Percentiles rank a stretch among this genome's conserved stretches.
phyloP scores from a whole-genome alignment of 2,113 vertebrate species.

The Columba livia region DNA sequence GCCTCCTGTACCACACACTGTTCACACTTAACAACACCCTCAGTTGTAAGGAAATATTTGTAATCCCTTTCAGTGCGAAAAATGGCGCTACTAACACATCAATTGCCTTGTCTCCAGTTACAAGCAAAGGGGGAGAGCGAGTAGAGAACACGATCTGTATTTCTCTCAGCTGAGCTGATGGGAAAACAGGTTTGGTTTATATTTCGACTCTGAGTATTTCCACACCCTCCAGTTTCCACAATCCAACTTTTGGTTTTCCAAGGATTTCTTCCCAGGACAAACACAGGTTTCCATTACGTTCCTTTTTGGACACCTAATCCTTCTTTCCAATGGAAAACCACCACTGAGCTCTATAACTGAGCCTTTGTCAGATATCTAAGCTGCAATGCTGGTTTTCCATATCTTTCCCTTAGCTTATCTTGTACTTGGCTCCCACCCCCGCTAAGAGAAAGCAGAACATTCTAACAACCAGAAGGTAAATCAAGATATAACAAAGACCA shows the following conservation, averaged over 20 bases:
- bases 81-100: not conserved
- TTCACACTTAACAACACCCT: not conserved
- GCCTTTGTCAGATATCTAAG: not conserved
- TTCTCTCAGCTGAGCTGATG: not conserved
- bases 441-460: not conserved
- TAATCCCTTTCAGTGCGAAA: not conserved
- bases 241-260: not conserved
- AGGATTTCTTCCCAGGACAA: not conserved
- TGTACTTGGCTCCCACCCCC: not conserved
- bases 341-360: not conserved
- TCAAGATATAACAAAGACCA: conserved; percentile 12
- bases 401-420: not conserved
- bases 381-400: not conserved
- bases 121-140: not conserved
- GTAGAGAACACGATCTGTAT: rapidly evolving
- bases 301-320: not conserved
- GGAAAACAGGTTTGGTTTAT: not conserved
- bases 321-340: not conserved
- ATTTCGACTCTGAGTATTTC: not conserved
- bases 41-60: not conserved
- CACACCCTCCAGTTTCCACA: rapidly evolving
- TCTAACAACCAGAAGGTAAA: not conserved
- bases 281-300: rapidly evolving
- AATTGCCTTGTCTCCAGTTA: not conserved
- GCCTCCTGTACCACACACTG: not conserved